These are phyloP conservation scores for Drosophila mauritiana DNA, from an alignment of 1,140 invertebrate species.

Conservation along the genomic window DNA sequence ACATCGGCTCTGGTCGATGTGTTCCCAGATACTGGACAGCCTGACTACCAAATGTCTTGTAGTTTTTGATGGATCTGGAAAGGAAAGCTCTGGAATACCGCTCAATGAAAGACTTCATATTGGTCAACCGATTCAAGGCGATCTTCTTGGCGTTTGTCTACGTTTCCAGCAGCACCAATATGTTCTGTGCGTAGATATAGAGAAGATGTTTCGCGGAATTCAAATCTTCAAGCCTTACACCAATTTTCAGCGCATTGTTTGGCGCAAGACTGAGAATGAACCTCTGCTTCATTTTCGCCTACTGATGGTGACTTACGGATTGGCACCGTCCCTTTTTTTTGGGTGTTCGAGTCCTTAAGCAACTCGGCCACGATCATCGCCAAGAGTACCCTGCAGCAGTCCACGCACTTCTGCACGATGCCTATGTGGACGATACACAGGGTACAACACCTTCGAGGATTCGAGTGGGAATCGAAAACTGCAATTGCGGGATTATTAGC, in stretches of 20 bases:
- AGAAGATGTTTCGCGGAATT: background rate
- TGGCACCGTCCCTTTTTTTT: slow-evolving; percentile 7
- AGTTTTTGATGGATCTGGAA: too few relatives aligned
- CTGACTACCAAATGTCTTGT: too few relatives aligned
- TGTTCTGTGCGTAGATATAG: too few relatives aligned
- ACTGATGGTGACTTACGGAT: slow-evolving; percentile 7
- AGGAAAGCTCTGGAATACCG: too few relatives aligned
- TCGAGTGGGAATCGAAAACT: too few relatives aligned
- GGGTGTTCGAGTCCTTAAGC: slow-evolving; percentile 11
- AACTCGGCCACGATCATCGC: slow-evolving; percentile 5
- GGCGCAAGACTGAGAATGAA: background rate
- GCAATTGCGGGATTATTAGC: too few relatives aligned
- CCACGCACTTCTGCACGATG: background rate
- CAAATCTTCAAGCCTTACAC: background rate
- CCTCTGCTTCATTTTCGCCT: background rate
- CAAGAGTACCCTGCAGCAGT: background rate
- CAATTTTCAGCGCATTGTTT: background rate
- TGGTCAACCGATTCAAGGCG: too few relatives aligned
- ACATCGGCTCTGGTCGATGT: too few relatives aligned
- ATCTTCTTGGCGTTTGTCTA: background rate
- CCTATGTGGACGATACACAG: too few relatives aligned
- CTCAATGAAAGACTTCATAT: too few relatives aligned
- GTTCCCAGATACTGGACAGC: too few relatives aligned
- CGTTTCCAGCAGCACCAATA: background rate
- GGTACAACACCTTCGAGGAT: too few relatives aligned